A percentile compares a stretch with the other conserved stretches of the same genome.
Evolutionary conservation across 2,797 vertebrate species (phyloP).

Genomic region (Hydrolagus colliei): DNA sequence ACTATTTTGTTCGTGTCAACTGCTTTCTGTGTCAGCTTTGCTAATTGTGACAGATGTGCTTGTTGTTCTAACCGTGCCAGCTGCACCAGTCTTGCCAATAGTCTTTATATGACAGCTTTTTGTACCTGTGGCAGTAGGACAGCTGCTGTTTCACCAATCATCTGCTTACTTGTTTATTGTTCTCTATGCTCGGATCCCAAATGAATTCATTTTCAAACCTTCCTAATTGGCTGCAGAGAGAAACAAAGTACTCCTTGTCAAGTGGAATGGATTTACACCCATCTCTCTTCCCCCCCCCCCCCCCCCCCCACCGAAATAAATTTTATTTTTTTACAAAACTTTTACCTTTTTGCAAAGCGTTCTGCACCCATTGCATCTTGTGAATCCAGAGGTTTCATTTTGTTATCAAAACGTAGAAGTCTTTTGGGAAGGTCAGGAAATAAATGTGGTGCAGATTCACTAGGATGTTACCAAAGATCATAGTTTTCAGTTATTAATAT

Average conservation of each 20-base stretch:
- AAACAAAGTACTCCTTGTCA: neutral
- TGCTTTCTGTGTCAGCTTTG: conserved; percentile 13
- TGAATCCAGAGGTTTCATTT: too few relatives aligned
- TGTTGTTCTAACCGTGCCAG: conserved; percentile 10
- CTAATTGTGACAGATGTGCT: conserved; percentile 28
- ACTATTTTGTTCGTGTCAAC: conserved; percentile 25
- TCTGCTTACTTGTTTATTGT: conserved; percentile 2
- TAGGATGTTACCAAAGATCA: too few relatives aligned
- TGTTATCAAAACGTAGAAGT: too few relatives aligned
- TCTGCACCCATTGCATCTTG: too few relatives aligned
- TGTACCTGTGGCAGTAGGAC: conserved; percentile 17
- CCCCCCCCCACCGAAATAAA: neutral
- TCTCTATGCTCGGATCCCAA: conserved; percentile 14
- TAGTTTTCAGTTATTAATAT: too few relatives aligned
- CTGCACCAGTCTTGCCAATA: conserved; percentile 8
- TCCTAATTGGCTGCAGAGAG: neutral
- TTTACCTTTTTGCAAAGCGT: too few relatives aligned
- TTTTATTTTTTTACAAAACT: too few relatives aligned
- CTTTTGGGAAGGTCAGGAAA: too few relatives aligned
- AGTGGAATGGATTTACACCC: too few relatives aligned
- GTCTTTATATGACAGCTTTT: conserved; percentile 27
- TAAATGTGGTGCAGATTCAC: too few relatives aligned
- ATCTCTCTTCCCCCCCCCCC: neutral
- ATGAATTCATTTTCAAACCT: conserved; percentile 14
- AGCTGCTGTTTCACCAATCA: conserved; percentile 9